phyloP scores from a whole-genome alignment of 2,888 invertebrate genomes.

The Molorchus minor region DNA sequence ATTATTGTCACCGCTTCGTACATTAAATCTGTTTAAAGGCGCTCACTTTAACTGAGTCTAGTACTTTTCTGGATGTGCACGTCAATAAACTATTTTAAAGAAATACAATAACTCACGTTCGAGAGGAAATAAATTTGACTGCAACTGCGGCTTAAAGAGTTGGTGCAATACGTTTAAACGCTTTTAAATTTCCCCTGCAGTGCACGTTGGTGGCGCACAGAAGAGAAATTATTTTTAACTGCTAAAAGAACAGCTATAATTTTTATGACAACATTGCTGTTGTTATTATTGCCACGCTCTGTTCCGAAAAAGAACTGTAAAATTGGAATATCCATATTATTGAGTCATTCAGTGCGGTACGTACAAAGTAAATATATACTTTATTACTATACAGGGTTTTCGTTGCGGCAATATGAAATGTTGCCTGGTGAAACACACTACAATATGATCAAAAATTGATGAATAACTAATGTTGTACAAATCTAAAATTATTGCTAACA shows the following conservation, averaged over 20 bases:
- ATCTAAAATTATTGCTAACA: no score
- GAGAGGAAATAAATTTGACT: conserved; percentile 40
- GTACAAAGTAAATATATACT: no score
- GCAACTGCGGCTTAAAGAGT: conserved; percentile 22
- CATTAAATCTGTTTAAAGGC: conserved; percentile 39
- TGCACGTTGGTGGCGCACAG: conserved; percentile 5
- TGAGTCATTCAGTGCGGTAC: no score
- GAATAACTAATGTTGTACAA: no score
- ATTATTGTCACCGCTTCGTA: conserved; percentile 28
- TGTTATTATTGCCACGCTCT: not conserved
- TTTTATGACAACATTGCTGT: conserved; percentile 5
- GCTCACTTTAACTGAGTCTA: conserved; percentile 37
- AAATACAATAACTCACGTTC: conserved; percentile 41
- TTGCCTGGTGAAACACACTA: no score
- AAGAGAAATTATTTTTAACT: conserved; percentile 20
- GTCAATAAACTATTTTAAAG: conserved; percentile 44
- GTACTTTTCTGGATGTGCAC: conserved; percentile 42
- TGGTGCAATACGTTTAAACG: conserved; percentile 21
- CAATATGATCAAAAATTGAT: no score
- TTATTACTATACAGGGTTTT: no score
- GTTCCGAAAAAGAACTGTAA: no score
- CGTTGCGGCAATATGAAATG: no score
- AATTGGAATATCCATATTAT: no score
- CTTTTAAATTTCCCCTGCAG: conserved; percentile 12
- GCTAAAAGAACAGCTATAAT: conserved; percentile 16